phyloP scores from a whole-genome alignment of 2,113 vertebrate genomes.

The Semicossyphus pulcher region DNA sequence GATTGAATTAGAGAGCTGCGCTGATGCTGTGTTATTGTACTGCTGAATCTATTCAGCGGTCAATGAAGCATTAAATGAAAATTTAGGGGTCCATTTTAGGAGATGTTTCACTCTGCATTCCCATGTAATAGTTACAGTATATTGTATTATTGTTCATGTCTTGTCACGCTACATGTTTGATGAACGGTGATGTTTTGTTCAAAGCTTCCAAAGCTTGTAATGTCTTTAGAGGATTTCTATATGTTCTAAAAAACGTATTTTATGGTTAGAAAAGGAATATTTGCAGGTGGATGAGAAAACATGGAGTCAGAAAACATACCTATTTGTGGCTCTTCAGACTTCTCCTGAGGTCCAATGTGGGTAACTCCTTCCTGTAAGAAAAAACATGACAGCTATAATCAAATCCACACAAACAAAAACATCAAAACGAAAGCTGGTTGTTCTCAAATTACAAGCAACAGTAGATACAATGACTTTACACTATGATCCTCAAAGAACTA shows the following conservation, averaged over 20 bases:
- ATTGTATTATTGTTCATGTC: background rate
- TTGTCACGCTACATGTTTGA: background rate
- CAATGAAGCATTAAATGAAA: conserved; percentile 23
- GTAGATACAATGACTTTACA: background rate
- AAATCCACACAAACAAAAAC: conserved; percentile 5
- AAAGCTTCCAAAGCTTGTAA: conserved; percentile 5
- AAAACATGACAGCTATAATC: background rate
- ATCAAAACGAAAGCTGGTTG: background rate
- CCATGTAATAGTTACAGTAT: background rate
- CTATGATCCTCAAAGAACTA: conserved; percentile 5
- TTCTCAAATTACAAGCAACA: background rate
- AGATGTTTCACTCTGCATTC: background rate
- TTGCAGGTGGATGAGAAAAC: conserved; percentile 16
- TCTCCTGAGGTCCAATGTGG: conserved; percentile 90
- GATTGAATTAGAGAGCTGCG: conserved; percentile 25
- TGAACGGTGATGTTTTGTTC: background rate
- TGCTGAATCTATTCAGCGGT: too few species aligned
- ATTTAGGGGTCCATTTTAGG: conserved; percentile 1
- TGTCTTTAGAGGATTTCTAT: too few species aligned
- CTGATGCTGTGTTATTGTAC: conserved; percentile 16
- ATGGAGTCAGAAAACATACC: conserved; percentile 79
- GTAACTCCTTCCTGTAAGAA: conserved; percentile 92
- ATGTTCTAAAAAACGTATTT: background rate
- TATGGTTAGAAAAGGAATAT: background rate
- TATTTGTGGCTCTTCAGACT: conserved; percentile 90